A percentile compares a stretch with the other conserved stretches of the same genome.
Evolutionary conservation across 2,797 vertebrate species (phyloP).

Genomic region (Pseudochaenichthys georgianus): DNA sequence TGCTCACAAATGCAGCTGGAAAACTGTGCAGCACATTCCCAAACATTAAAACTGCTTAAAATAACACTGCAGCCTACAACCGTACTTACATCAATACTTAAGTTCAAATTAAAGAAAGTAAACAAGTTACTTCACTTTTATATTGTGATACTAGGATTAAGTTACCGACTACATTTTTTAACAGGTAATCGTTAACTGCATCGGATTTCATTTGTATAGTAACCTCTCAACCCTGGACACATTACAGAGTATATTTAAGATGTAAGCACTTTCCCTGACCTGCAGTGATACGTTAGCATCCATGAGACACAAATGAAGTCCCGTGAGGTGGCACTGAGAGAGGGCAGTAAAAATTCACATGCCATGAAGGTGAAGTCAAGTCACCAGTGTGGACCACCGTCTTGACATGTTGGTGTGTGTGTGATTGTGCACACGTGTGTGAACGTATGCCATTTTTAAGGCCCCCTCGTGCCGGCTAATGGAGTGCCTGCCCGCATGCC

Average conservation of each 20-base stretch:
- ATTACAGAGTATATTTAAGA: background rate
- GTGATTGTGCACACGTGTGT: conserved; percentile 25
- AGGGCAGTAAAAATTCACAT: conserved; percentile 67
- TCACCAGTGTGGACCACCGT: conserved; percentile 59
- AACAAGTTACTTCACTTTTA: too few relatives aligned
- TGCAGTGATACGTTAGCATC: conserved; percentile 34
- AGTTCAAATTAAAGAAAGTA: too few relatives aligned
- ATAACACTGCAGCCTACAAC: too few relatives aligned
- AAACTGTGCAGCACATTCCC: too few relatives aligned
- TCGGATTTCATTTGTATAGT: too few relatives aligned
- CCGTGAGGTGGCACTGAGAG: conserved; percentile 42
- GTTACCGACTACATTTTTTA: too few relatives aligned
- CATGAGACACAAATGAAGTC: conserved; percentile 51
- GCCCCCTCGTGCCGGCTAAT: conserved; percentile 78
- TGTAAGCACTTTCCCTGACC: conserved; percentile 11
- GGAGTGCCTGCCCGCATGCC: conserved; percentile 75
- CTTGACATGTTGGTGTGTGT: conserved; percentile 41
- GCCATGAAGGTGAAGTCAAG: conserved; percentile 76
- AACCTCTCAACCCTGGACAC: too few relatives aligned
- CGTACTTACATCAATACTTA: too few relatives aligned
- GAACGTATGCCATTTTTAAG: conserved; percentile 66
- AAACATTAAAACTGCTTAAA: too few relatives aligned
- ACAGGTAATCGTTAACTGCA: too few relatives aligned
- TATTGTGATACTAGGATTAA: too few relatives aligned
- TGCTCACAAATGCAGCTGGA: too few relatives aligned